Conservation (phyloP, 2,888 invertebrate species). For the Ochropacha duplaris region DNA sequence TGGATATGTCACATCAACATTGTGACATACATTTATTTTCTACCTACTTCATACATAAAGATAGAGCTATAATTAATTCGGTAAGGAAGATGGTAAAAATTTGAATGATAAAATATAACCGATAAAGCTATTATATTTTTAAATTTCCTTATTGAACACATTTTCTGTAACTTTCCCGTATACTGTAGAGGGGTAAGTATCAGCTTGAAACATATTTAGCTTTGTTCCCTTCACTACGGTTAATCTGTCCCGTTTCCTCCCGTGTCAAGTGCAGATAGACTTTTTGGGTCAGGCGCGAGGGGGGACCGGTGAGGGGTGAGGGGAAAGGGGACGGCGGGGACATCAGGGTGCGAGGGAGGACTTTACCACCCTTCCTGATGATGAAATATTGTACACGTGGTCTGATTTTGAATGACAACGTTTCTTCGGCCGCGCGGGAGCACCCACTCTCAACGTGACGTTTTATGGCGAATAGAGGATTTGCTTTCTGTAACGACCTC, state of each 20-base stretch:
- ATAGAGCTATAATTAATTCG: too few relatives aligned
- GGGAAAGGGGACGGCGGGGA: slow-evolving; percentile 32
- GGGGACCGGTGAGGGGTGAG: slow-evolving; percentile 27
- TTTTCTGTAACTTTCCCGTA: slow-evolving; percentile 49
- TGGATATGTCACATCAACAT: background rate
- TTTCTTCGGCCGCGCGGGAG: slow-evolving; percentile 77
- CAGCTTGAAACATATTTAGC: slow-evolving; percentile 82
- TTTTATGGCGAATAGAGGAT: slow-evolving; percentile 74
- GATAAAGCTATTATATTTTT: background rate
- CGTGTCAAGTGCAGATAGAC: slow-evolving; percentile 82
- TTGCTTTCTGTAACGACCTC: slow-evolving; percentile 42
- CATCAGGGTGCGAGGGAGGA: slow-evolving; percentile 44
- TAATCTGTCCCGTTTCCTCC: slow-evolving; percentile 83
- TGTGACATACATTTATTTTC: too few relatives aligned
- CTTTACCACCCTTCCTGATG: slow-evolving; percentile 80
- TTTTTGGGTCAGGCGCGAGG: slow-evolving; percentile 73
- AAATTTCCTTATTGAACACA: slow-evolving; percentile 12
- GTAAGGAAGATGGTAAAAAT: too few relatives aligned
- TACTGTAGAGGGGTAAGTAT: slow-evolving; percentile 71
- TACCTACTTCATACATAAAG: too few relatives aligned
- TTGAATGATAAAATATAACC: too few relatives aligned
- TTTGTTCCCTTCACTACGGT: slow-evolving; percentile 82
- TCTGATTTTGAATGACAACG: slow-evolving; percentile 88
- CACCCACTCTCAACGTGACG: slow-evolving; percentile 68
- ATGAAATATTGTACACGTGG: slow-evolving; percentile 89